Percentiles rank a stretch among this genome's conserved stretches.
Conservation (phyloP, 2,888 invertebrate genomes). For the Apomyelois bistriatella region DNA sequence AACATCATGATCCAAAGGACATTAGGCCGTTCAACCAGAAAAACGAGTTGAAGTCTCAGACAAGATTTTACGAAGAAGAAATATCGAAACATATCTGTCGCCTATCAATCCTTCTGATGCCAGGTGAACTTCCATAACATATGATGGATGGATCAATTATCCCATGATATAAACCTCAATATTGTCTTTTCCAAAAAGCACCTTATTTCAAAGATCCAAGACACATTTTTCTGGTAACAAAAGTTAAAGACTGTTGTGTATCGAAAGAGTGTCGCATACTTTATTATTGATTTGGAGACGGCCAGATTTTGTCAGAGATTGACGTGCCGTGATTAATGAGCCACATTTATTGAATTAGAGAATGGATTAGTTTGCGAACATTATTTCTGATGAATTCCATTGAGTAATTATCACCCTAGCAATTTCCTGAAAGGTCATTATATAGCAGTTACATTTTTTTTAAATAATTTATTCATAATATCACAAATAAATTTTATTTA, state of each 20-base stretch:
- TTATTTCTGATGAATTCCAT: no score
- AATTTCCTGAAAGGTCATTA: no score
- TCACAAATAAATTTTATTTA: no score
- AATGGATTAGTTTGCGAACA: not conserved
- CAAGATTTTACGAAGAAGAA: not conserved
- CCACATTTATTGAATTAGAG: not conserved
- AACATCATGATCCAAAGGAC: no score
- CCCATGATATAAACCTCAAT: conserved; percentile 26
- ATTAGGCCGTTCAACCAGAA: no score
- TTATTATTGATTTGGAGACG: conserved; percentile 37
- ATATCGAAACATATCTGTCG: conserved; percentile 19
- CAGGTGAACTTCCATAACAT: conserved; percentile 32
- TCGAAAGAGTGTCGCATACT: conserved; percentile 30
- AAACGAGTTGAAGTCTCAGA: no score
- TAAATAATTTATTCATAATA: no score
- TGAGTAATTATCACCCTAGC: no score
- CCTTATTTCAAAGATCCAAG: conserved; percentile 21
- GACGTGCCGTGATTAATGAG: conserved; percentile 24
- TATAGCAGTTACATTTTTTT: no score
- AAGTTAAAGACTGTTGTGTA: conserved; percentile 14
- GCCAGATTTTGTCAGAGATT: conserved; percentile 35
- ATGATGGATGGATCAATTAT: conserved; percentile 52
- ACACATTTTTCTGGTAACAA: conserved; percentile 19
- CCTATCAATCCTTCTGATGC: conserved; percentile 34
- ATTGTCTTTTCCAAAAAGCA: conserved; percentile 20